A percentile compares a stretch with the other conserved stretches of the same genome.
Evolutionary conservation across 2,888 invertebrate species (phyloP).

Genomic region (Hypolimnas misippus): DNA sequence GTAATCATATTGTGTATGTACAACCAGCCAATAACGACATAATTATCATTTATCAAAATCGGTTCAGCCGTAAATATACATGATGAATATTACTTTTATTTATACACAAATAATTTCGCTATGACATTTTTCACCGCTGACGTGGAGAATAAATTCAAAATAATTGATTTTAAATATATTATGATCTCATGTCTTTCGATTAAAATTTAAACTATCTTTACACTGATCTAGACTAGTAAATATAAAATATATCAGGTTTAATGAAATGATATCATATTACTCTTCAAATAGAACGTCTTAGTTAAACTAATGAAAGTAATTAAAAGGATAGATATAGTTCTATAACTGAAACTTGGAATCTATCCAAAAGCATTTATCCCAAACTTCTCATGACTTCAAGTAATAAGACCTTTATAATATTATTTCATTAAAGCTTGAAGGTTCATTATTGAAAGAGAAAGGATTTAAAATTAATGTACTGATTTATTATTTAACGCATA

Average conservation of each 20-base stretch:
- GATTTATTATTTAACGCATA: background rate
- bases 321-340: conserved; percentile 18
- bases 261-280: background rate
- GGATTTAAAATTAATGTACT: background rate
- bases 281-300: background rate
- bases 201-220: too few relatives aligned
- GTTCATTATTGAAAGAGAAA: background rate
- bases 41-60: too few relatives aligned
- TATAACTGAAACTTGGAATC: conserved; percentile 19
- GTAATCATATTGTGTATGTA: too few relatives aligned
- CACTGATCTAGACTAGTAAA: too few relatives aligned
- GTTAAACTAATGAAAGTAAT: conserved; percentile 15
- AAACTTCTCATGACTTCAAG: conserved; percentile 30
- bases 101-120: too few relatives aligned
- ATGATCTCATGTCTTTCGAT: too few relatives aligned
- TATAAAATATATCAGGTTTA: background rate
- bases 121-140: too few relatives aligned
- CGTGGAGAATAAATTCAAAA: too few relatives aligned
- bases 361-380: conserved; percentile 30
- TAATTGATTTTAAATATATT: too few relatives aligned
- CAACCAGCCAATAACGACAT: too few relatives aligned
- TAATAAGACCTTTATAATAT: conserved; percentile 21
- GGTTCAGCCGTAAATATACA: too few relatives aligned
- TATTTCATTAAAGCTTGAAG: conserved; percentile 7
- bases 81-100: too few relatives aligned